Base-by-base conservation (phyloP, 2,888 invertebrate species). In the Spisula solida region DNA sequence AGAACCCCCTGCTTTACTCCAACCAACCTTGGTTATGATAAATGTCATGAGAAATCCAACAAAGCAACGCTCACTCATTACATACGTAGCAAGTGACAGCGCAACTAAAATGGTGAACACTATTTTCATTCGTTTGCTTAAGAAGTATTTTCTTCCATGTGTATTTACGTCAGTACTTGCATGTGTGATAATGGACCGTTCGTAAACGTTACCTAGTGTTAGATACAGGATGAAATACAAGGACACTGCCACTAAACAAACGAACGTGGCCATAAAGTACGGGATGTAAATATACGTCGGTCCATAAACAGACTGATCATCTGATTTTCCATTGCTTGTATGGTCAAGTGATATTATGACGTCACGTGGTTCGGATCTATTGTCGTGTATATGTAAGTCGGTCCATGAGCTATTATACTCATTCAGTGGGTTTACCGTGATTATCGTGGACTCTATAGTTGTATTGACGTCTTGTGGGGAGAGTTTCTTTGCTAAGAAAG, bases 401-500 rank as follows among this genome's bases (percentile, higher is more conserved):
- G 20, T 79, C 47, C 16, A 5, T 34, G 29, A 29, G 31, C 1
- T 25, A 16, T 31, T 75, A 18, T 75, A 31, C 14, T 1, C 75
- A 18, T 75, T 14, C 18, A 16, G 34, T 31, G 34, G 2, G 6
- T 31, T 16, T 12, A 16, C 18, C 14, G 75, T 75, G 12, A 31
- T 75, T 1, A 31, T 0, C 2, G 2, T 14, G 18, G 14, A 31
- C 18, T 34, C 25, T 18, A 34, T 0, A 16, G 75, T 75, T 31
- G 29, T 34, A 75, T 75, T 75, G 4, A 34, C 16, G 12, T 75
- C 75, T 31, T 34, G 31, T 34, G 16, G 31, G 1, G 31, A 31
- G 1, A 87, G 48, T 48, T 85, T 84, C 82, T 84, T 70, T 1
- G 92, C 90, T 16, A 92, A 86, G 81, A 90, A 92, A 48, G 92